A percentile compares a stretch with the other conserved stretches of the same genome.
Conservation (phyloP, 30 jellyfish, hydroid and myxozoan genomes). For the Aurelia sp. region DNA sequence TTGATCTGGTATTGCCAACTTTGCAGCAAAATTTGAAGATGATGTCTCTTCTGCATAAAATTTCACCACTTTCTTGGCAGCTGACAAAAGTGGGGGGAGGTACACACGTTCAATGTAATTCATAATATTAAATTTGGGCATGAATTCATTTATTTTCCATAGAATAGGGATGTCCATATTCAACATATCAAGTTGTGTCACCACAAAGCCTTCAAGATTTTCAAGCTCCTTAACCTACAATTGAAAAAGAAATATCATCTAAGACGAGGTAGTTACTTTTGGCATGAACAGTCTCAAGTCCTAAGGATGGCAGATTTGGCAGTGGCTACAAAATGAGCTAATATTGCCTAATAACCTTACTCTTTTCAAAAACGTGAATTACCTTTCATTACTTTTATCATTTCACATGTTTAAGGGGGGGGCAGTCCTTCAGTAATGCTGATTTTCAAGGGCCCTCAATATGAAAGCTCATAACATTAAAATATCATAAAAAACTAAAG, state of each 20-base stretch:
- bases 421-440: too few species aligned
- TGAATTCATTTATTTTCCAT: conserved; percentile 53
- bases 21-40: neutral
- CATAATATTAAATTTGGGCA: conserved; percentile 40
- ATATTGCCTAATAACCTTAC: too few species aligned
- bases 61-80: neutral
- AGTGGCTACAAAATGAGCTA: too few species aligned
- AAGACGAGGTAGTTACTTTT: too few species aligned
- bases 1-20: neutral
- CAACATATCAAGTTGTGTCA: conserved; percentile 52
- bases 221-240: conserved; percentile 35
- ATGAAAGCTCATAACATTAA: too few species aligned
- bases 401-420: too few species aligned
- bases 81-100: conserved; percentile 15
- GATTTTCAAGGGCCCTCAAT: too few species aligned
- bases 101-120: conserved; percentile 31
- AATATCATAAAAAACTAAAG: too few species aligned
- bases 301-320: too few species aligned
- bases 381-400: too few species aligned
- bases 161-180: conserved; percentile 62
- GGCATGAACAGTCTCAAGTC: too few species aligned
- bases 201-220: conserved; percentile 60
- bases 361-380: too few species aligned
- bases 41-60: neutral
- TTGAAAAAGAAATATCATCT: neutral